phyloP scores from a whole-genome alignment of 2,113 vertebrate genomes.

The Burhinus oedicnemus region DNA sequence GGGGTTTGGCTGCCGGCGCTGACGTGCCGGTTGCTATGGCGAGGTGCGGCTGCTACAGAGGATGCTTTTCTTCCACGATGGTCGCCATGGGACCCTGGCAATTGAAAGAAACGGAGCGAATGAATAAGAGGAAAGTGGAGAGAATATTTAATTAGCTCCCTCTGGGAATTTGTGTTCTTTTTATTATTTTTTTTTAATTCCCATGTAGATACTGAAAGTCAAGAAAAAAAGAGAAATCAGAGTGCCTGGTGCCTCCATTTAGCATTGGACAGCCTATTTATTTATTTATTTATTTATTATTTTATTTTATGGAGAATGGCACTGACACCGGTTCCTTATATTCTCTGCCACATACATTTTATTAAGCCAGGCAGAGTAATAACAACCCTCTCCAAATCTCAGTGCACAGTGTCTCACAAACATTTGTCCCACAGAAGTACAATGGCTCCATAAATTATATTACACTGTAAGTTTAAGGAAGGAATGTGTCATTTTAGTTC shows the following conservation, averaged over 20 bases:
- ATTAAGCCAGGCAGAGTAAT: not conserved
- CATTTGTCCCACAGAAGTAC: fast-evolving
- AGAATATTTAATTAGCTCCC: constrained; percentile 32
- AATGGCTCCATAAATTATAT: not conserved
- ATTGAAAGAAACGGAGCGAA: not conserved
- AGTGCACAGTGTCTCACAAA: fast-evolving
- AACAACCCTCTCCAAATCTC: not conserved
- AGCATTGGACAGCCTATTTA: fast-evolving
- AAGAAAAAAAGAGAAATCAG: not conserved
- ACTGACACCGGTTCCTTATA: not conserved
- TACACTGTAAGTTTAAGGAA: not conserved
- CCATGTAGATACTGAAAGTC: not conserved
- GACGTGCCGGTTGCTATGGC: constrained; percentile 80
- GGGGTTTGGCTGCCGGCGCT: constrained; percentile 10
- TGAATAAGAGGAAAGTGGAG: not conserved
- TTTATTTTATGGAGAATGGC: not conserved
- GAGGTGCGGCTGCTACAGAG: constrained; percentile 63
- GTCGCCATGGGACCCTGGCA: constrained; percentile 76
- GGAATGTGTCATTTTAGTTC: not conserved
- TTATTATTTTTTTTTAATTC: too few species aligned
- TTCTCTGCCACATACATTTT: not conserved
- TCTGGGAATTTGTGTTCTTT: not conserved
- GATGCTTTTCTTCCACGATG: constrained; percentile 68
- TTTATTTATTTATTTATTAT: too few species aligned
- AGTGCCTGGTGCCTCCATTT: fast-evolving